Percentiles rank a stretch among this genome's conserved stretches.
These are phyloP conservation scores for Stercorarius parasiticus DNA, from an alignment of 2,113 vertebrate genomes.

Conservation along the genomic window DNA sequence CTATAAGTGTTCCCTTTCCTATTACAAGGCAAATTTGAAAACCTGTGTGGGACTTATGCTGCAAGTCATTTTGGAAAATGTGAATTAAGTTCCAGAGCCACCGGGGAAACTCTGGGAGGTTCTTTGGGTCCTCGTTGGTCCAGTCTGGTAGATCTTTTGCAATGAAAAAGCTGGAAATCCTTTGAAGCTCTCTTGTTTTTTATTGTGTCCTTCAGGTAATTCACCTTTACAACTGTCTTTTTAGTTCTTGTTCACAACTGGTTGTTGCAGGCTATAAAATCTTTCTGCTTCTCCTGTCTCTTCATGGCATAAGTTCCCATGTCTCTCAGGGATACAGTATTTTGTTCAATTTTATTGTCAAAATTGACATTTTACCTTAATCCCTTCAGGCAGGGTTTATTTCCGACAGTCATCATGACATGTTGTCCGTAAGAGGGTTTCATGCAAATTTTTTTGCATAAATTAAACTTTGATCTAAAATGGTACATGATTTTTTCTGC, in stretches of 20 bases:
- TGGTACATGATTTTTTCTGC: not conserved
- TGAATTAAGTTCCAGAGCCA: not conserved
- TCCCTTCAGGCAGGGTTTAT: not conserved
- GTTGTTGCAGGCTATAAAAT: not conserved
- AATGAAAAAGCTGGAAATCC: not conserved
- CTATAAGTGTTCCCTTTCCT: not conserved
- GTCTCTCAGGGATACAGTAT: not conserved
- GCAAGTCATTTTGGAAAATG: not conserved
- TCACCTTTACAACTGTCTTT: not conserved
- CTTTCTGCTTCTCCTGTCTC: not conserved
- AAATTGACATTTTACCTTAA: not conserved
- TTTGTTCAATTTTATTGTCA: not conserved
- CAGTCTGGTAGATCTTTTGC: not conserved
- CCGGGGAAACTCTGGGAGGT: not conserved
- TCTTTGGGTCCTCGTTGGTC: not conserved
- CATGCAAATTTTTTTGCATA: not conserved
- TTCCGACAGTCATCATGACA: not conserved
- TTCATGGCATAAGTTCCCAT: not conserved
- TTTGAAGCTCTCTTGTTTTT: not conserved
- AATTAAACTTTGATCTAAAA: not conserved
- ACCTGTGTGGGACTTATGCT: not conserved
- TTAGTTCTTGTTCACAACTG: not conserved
- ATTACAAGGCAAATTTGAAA: not conserved
- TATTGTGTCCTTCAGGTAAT: not conserved
- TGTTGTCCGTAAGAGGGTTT: not conserved